Percentiles rank a stretch among this genome's conserved stretches.
Conservation (phyloP, 2,113 vertebrate species). For the Pteronura brasiliensis region DNA sequence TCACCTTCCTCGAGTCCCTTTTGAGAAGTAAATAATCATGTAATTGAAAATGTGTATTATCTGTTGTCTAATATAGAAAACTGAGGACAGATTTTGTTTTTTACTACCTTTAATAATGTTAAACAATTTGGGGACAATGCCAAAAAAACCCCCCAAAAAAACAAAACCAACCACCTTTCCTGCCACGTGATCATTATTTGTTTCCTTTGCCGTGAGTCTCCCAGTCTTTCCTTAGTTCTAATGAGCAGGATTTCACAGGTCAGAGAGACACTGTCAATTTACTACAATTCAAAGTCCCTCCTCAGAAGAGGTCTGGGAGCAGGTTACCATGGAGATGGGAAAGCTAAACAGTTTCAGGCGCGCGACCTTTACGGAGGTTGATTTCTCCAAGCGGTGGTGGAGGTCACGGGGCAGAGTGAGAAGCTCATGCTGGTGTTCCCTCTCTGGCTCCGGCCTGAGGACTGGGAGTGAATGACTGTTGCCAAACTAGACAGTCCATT, state of each 20-base stretch:
- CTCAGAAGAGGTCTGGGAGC: constrained; percentile 72
- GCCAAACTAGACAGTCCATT: constrained; percentile 80
- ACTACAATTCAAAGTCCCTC: constrained; percentile 74
- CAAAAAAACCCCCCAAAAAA: not conserved
- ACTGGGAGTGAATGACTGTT: constrained; percentile 75
- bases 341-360: constrained; percentile 71
- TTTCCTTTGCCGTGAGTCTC: not conserved
- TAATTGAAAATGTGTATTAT: not conserved
- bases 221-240: constrained; percentile 40
- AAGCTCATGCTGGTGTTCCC: constrained; percentile 6
- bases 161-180: not conserved
- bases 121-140: not conserved
- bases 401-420: constrained; percentile 63
- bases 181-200: not conserved
- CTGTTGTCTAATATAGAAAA: not conserved
- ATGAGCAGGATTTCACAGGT: constrained; percentile 68
- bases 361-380: constrained; percentile 63
- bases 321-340: constrained; percentile 82
- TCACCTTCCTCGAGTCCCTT: not conserved
- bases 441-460: constrained; percentile 56
- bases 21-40: not conserved
- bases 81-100: not conserved
- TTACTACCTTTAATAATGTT: not conserved
- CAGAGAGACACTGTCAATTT: constrained; percentile 73
- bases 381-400: constrained; percentile 75